Evolutionary conservation across 2,888 invertebrate genomes (phyloP).

Genomic region (Saturnia japonica): DNA sequence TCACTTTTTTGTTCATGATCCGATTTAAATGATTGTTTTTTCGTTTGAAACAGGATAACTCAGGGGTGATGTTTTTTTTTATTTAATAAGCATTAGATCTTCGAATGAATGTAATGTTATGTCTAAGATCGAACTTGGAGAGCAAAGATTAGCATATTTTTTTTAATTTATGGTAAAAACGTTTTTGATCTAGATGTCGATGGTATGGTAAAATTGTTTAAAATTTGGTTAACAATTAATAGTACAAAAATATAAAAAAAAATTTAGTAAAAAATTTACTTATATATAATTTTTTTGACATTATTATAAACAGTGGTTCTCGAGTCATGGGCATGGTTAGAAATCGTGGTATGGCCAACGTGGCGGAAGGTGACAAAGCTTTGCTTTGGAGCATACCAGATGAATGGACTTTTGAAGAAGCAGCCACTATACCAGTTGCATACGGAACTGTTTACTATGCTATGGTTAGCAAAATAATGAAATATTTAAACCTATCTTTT

Average conservation of each 20-base stretch:
- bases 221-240: too few species aligned
- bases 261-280: not conserved
- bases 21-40: too few species aligned
- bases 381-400: conserved; percentile 87
- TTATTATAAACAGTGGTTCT: conserved; percentile 68
- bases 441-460: conserved; percentile 86
- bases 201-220: not conserved
- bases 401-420: conserved; percentile 87
- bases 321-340: conserved; percentile 86
- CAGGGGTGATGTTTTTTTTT: too few species aligned
- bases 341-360: conserved; percentile 82
- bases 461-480: conserved; percentile 51
- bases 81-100: too few species aligned
- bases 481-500: too few species aligned
- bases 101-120: not conserved
- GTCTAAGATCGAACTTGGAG: too few species aligned
- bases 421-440: conserved; percentile 90
- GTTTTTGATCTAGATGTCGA: not conserved
- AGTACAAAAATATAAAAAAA: too few species aligned
- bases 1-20: too few species aligned
- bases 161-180: not conserved
- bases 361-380: conserved; percentile 79
- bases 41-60: too few species aligned
- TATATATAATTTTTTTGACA: not conserved
- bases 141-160: not conserved